Evolutionary conservation across 2,113 vertebrate species (phyloP).

Genomic region (Puffinus mauretanicus): DNA sequence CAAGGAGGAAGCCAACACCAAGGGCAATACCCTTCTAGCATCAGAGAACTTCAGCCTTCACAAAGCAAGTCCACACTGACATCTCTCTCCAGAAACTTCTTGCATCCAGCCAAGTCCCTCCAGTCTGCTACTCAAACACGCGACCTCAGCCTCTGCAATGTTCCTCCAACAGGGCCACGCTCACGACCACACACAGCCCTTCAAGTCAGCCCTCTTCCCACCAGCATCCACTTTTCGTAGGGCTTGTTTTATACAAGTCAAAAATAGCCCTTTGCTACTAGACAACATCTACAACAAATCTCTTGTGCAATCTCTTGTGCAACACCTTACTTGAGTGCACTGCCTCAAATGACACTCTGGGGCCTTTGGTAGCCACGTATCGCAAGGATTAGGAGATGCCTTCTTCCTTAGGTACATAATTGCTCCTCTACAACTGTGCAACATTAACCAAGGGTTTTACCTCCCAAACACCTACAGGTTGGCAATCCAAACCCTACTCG

Average conservation of each 20-base stretch:
- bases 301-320: not conserved
- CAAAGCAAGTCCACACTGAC: not conserved
- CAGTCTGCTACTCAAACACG: not conserved
- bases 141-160: not conserved
- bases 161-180: not conserved
- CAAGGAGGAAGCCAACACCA: not conserved
- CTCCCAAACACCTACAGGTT: not conserved
- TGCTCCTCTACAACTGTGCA: not conserved
- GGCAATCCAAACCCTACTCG: not conserved
- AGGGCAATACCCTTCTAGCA: not conserved
- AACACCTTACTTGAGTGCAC: not conserved
- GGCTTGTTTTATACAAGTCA: not conserved
- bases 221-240: rapidly evolving
- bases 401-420: not conserved
- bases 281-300: not conserved
- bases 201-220: not conserved
- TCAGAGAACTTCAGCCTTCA: not conserved
- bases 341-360: not conserved
- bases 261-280: not conserved
- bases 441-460: not conserved
- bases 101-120: not conserved
- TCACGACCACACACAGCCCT: not conserved
- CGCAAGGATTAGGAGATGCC: not conserved
- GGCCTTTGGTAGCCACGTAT: not conserved
- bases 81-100: not conserved